Base-by-base conservation (phyloP, 2,797 vertebrate species). In the Yasuhikotakia modesta region DNA sequence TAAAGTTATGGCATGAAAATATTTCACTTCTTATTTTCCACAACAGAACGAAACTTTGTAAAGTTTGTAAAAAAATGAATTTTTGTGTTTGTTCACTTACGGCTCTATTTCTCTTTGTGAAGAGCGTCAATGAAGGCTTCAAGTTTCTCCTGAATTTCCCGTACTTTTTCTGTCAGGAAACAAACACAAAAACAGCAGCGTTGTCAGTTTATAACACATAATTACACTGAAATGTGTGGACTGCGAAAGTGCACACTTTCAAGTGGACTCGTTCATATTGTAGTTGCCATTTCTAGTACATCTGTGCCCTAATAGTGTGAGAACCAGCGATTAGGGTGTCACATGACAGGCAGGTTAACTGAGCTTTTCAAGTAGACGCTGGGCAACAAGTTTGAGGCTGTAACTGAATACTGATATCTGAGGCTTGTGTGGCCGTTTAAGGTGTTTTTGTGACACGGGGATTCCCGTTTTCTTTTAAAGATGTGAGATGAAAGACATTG, bases 91-190 rank as follows among this genome's bases (percentile, higher is more conserved):
- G 27, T 27, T 27, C 86, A 92, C 91, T 87, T 91, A 71, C 24
- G 81, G 52, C 79, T 63, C 90, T 94, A 99, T 83, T 99, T 99
- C 85, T 99, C 98, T 87, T 98, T 96, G 91, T 98, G 98, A 84
- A 99, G 96, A 87, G 97, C 96, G 94, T 99, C 98, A 81, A 99
- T 99, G 91, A 99, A 99, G 81, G 94, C 94, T 95, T 99, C 98
- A 90, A 99, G 96, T 92, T 99, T 99, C 91, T 99, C 98, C 91
- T 99, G 98, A 89, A 99, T 99, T 94, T 99, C 98, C 68, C 97
- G 95, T 70, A 99, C 98, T 93, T 98, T 98, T 91, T 99, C 98
- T 99, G 89, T 67, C 88, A 73, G n/a, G n/a, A 83, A 43, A 43
- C 39, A 76, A 11, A 24, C 24, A 76, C 6, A 74, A 19, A 69